Percentiles rank a stretch among this genome's conserved stretches.
phyloP scores from a whole-genome alignment of 2,888 invertebrate genomes.

The Margaritifera margaritifera region DNA sequence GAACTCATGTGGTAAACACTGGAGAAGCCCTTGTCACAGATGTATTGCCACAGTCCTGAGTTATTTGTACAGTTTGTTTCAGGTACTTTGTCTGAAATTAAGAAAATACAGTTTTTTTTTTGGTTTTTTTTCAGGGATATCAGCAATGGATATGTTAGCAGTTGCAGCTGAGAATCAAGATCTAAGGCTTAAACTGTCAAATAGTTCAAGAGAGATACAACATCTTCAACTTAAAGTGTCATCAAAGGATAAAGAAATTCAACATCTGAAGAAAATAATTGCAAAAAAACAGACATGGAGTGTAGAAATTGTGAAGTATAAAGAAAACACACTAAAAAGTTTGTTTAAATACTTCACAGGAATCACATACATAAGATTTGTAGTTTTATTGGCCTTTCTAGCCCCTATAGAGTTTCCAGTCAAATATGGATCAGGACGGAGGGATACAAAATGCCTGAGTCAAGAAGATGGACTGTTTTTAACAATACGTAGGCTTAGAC shows the following conservation, averaged over 20 bases:
- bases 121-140: not conserved
- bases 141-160: too few species aligned
- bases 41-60: constrained; percentile 7
- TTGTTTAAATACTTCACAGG: constrained; percentile 7
- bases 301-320: not conserved
- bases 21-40: constrained; percentile 3
- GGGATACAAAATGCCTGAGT: too few species aligned
- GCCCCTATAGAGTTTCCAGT: not conserved
- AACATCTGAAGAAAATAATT: not conserved
- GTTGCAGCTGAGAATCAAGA: not conserved
- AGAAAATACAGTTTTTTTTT: not conserved
- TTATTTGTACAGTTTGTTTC: not conserved
- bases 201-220: too few species aligned
- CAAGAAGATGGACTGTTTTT: constrained; percentile 2
- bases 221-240: too few species aligned
- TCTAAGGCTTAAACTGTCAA: too few species aligned
- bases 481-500: too few species aligned
- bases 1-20: constrained; percentile 4
- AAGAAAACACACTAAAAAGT: not conserved
- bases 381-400: constrained; percentile 3
- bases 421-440: too few species aligned
- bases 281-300: not conserved
- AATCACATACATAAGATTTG: constrained; percentile 6
- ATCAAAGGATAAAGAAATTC: not conserved
- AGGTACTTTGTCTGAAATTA: constrained; percentile 8